Evolutionary conservation across 2,113 vertebrate genomes (phyloP), one percentile per base, ranked within the genome.

Genomic region (Tiliqua scincoides): DNA sequence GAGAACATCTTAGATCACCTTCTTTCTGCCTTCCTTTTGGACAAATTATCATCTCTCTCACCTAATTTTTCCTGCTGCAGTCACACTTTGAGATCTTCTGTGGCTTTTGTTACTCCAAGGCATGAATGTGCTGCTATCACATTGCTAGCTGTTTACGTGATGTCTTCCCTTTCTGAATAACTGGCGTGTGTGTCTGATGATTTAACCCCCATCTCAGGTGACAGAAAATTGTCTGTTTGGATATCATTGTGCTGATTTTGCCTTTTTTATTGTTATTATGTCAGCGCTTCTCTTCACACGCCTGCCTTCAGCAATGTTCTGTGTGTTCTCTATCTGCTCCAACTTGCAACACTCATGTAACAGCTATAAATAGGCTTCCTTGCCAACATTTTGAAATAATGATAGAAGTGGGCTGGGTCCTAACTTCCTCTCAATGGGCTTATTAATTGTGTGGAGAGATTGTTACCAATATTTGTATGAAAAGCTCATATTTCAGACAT

Each of bases 181-280:
- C 23, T 79, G 67, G 52, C 23, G 3, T 83, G 63, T 78, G 65
- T 67, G 83, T 87, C 80, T 87, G 73, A 63, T 78, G 30, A 83
- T 72, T 83, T 87, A 87, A 83, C 74, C 81, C 57, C 40, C 48
- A 79, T 71, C 67, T 87, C 81, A 79, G 65, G 81, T 87, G 86
- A 87, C 52, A 61, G 11, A 70, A 79, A 79, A 71, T 83, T 77
- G 67, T 86, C 78, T 81, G 86, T 79, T 80, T 88, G 73, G 65
- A 71, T 84, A 72, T 54, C 72, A 54, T 72, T 72, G 40, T 78
- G 61, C 40, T 83, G 76, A 65, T 54, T 35, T n/a, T 87, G 75
- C 48, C 81, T 54, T 87, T 82, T 67, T 67, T 43, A 81, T 57
- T 79, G 82, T 84, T 88, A 77, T 78, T 83, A 62, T 87, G 74